Evolutionary conservation across 1,140 invertebrate species (phyloP).

Genomic region (Geopemphigus sp.): DNA sequence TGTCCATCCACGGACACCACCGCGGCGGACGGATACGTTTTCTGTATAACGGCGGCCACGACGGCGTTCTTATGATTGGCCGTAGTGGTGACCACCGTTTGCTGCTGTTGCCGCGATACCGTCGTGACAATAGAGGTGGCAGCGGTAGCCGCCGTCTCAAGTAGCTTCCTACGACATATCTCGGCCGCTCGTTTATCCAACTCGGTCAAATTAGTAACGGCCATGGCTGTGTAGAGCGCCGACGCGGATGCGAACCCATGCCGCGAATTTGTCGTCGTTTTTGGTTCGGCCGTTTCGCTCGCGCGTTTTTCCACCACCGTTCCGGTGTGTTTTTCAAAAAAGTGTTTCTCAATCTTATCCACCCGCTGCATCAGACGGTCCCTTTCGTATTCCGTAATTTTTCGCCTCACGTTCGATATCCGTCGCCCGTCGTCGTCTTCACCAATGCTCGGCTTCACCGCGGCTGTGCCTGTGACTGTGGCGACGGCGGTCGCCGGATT

Average conservation of each 20-base stretch:
- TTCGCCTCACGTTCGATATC: background rate
- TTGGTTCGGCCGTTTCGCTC: background rate
- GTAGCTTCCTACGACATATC: background rate
- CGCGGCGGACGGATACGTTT: background rate
- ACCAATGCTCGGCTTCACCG: too few relatives aligned
- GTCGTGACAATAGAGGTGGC: background rate
- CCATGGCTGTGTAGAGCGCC: constrained; percentile 29
- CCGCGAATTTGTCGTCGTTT: too few relatives aligned
- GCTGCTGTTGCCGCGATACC: background rate
- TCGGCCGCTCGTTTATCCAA: constrained; percentile 32
- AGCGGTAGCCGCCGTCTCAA: background rate
- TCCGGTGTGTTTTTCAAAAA: background rate
- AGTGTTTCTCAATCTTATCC: constrained; percentile 42
- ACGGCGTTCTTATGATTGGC: constrained; percentile 12
- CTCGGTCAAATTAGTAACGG: constrained; percentile 27
- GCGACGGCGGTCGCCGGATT: background rate
- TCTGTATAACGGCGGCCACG: background rate
- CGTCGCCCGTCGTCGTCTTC: too few relatives aligned
- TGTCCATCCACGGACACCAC: too few relatives aligned
- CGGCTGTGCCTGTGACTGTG: too few relatives aligned
- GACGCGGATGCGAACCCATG: background rate
- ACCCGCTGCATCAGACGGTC: constrained; percentile 22
- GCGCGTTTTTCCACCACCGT: background rate
- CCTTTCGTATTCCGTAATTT: constrained; percentile 14
- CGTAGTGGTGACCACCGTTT: background rate